These are phyloP conservation scores for Melanerpes aurifrons DNA, from an alignment of 2,113 vertebrate genomes.

Conservation along the genomic window DNA sequence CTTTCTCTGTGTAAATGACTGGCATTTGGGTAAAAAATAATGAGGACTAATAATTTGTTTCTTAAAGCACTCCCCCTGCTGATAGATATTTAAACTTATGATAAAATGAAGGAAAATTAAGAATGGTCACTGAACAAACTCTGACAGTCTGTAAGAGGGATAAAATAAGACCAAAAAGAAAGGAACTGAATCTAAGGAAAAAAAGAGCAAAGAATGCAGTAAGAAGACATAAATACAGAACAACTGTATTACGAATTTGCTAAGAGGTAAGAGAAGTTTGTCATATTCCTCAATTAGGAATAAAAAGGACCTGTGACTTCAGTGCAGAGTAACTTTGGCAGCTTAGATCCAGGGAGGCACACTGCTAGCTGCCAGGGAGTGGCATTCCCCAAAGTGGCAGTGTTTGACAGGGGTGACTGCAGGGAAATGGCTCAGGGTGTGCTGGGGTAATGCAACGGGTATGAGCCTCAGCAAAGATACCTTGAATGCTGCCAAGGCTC, in stretches of 20 bases:
- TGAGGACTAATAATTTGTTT: neutral
- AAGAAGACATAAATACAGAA: neutral
- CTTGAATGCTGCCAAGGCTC: neutral
- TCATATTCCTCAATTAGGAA: neutral
- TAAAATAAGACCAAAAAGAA: neutral
- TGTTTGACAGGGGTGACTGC: neutral
- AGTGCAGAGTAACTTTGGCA: neutral
- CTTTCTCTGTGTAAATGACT: neutral
- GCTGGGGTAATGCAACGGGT: neutral
- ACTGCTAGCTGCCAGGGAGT: rapidly evolving
- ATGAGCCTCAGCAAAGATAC: neutral
- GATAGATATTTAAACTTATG: neutral
- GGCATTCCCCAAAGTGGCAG: neutral
- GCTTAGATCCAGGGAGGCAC: neutral
- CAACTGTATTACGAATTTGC: neutral
- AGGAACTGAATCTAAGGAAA: neutral
- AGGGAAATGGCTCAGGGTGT: rapidly evolving
- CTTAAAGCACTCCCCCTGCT: slow-evolving; percentile 56
- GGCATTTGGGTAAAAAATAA: neutral
- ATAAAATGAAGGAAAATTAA: neutral
- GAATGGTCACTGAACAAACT: neutral
- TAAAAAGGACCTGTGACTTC: neutral
- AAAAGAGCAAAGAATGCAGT: neutral
- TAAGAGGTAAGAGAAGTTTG: neutral
- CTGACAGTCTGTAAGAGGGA: neutral